Evolutionary conservation across 2,888 invertebrate genomes (phyloP), one percentile per base, ranked within the genome.

Genomic region (Scaptomyza parva): DNA sequence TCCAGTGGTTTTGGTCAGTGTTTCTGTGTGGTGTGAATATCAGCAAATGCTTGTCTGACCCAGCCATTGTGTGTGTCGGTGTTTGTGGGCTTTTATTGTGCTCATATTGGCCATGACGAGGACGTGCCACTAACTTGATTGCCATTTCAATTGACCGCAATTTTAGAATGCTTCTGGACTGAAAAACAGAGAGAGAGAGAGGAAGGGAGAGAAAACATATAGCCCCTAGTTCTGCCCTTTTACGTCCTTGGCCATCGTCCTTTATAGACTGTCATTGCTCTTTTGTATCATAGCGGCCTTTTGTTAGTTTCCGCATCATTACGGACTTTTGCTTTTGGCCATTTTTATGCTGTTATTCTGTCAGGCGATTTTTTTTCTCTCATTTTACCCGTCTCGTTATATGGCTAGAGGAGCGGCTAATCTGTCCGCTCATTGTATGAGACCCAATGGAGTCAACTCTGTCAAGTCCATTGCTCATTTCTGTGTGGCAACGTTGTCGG

Each of bases 131-230:
- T 85, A 84, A 84, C 88, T 85, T 84, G 84, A 84, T 84, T 87
- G 84, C 86, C 88, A 77, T 87, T 84, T 82, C 84, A 87, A 84
- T 84, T 84, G 84, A 84, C 84, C 84, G 83, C 84, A 84, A 86
- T 87, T 84, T 84, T 77, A 79, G 80, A 82, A 85, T 85, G 83
- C 70, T 58, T 58, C 33, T 61, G 62, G 62, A 48, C 60, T 35
- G 37, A 37, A n/a, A n/a, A n/a, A n/a, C n/a, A n/a, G 37, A 2
- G 17, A 8, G 17, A 37, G 9, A 5, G n/a, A 39, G 11, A 1
- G n/a, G n/a, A n/a, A n/a, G n/a, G n/a, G n/a, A n/a, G n/a, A n/a
- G n/a, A n/a, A n/a, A n/a, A n/a, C n/a, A n/a, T n/a, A n/a, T n/a
- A 3, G 12, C 35, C 28, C 22, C 39, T 43, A 9, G n/a, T 40